Percentiles rank a stretch among this genome's conserved stretches.
Evolutionary conservation across 2,113 vertebrate genomes (phyloP).

Genomic region (Daubentonia madagascariensis): DNA sequence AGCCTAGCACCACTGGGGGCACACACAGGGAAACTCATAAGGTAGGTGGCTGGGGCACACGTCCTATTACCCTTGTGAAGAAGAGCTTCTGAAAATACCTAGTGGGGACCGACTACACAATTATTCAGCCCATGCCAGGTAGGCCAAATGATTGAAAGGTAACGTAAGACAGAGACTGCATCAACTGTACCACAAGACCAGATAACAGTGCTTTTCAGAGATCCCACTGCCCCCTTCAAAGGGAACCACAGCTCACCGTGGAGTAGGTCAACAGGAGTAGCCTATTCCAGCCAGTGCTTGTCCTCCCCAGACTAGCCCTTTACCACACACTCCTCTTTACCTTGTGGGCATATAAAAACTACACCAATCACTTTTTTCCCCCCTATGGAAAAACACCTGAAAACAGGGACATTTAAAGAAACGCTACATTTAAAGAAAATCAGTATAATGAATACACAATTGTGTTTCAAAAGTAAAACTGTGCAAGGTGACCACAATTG

Average conservation of each 20-base stretch:
- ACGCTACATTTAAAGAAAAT: background rate
- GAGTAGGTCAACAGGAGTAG: background rate
- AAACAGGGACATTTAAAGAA: background rate
- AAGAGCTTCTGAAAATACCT: background rate
- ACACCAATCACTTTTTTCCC: background rate
- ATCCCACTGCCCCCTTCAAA: conserved; percentile 17
- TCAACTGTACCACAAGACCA: background rate
- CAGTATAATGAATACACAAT: background rate
- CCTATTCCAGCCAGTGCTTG: background rate
- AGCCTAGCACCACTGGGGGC: background rate
- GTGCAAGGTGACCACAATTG: background rate
- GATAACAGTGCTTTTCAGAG: background rate
- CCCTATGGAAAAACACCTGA: background rate
- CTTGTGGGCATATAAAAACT: background rate
- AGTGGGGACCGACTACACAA: background rate
- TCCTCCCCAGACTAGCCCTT: background rate
- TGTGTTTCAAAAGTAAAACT: background rate
- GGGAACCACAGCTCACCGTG: background rate
- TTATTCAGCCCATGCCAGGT: background rate
- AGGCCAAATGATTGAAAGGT: background rate
- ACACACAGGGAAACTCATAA: background rate
- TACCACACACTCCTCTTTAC: background rate
- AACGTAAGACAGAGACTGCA: background rate
- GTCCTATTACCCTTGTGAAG: background rate
- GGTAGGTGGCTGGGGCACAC: background rate